phyloP scores from a whole-genome alignment of 2,797 vertebrate species.

The Phalanger gymnotis region DNA sequence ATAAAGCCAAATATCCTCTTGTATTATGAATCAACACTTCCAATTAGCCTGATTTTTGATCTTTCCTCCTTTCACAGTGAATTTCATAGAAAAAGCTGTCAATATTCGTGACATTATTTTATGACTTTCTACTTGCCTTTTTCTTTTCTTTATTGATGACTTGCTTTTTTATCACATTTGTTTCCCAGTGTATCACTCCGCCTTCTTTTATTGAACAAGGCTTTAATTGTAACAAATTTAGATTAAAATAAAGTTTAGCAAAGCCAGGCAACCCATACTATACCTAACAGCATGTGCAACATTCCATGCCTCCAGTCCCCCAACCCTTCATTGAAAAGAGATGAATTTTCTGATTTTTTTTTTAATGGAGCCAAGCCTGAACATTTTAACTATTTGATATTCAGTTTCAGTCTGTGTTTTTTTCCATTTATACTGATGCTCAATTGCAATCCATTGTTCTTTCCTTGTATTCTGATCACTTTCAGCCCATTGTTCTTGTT shows the following conservation, averaged over 20 bases:
- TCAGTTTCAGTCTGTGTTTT: neutral
- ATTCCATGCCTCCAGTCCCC: neutral
- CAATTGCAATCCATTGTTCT: too few species aligned
- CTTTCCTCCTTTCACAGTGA: neutral
- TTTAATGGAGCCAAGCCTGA: neutral
- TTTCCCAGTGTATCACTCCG: neutral
- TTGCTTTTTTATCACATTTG: neutral
- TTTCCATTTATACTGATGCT: neutral
- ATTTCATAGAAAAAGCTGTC: neutral
- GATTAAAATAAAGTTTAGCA: neutral
- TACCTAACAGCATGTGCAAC: neutral
- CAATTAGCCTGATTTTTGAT: neutral
- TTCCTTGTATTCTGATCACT: too few species aligned
- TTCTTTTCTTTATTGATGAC: neutral
- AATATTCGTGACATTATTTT: neutral
- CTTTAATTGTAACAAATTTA: neutral
- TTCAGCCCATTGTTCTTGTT: too few species aligned
- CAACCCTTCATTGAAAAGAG: neutral
- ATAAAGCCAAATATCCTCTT: neutral
- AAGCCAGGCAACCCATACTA: neutral
- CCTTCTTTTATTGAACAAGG: neutral
- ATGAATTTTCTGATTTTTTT: neutral
- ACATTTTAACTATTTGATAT: neutral
- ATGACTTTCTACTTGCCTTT: neutral
- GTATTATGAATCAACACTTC: neutral